Evolutionary conservation across 2,113 vertebrate genomes (phyloP).

Genomic region (Equus przewalskii): DNA sequence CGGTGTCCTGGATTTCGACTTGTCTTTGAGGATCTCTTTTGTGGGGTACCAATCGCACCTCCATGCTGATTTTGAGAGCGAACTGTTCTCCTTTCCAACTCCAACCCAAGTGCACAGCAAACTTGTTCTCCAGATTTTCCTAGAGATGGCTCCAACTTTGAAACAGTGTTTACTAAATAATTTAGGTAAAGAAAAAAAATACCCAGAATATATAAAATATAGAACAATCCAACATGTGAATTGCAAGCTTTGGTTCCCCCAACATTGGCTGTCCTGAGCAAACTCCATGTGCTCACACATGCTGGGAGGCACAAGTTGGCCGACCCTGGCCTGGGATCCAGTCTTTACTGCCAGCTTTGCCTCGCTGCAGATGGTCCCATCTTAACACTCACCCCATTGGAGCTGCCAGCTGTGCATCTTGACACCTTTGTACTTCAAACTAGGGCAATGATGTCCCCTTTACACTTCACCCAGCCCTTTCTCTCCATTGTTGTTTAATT

Average conservation of each 20-base stretch:
- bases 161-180: neutral
- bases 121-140: neutral
- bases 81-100: neutral
- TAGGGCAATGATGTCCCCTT: neutral
- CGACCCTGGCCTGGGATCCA: neutral
- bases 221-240: neutral
- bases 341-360: neutral
- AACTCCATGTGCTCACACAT: accelerated
- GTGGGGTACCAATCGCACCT: too few species aligned
- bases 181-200: neutral
- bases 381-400: neutral
- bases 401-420: neutral
- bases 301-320: neutral
- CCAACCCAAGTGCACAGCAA: neutral
- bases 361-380: neutral
- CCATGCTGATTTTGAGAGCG: neutral
- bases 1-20: neutral
- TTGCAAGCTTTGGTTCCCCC: neutral
- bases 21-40: neutral
- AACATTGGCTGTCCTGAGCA: neutral
- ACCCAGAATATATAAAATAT: neutral
- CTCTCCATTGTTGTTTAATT: neutral
- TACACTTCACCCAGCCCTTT: neutral
- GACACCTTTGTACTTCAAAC: neutral
- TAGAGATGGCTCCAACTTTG: neutral